A percentile compares a stretch with the other conserved stretches of the same genome.
phyloP scores from a whole-genome alignment of 2,113 vertebrate species.

The Prunella fulvescens region DNA sequence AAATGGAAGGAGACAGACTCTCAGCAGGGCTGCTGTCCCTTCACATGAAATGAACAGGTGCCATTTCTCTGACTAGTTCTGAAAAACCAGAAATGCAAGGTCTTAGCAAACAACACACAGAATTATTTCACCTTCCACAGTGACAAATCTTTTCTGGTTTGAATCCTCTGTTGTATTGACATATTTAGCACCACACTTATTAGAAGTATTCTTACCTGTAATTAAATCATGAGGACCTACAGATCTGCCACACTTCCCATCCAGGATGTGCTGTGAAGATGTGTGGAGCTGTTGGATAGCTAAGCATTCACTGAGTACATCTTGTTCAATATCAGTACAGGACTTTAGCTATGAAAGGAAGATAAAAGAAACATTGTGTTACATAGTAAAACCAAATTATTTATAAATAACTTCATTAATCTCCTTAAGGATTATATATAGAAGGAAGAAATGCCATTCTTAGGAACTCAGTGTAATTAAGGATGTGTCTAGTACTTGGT shows the following conservation, averaged over 20 bases:
- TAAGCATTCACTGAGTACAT: constrained; percentile 85
- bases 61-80: background rate
- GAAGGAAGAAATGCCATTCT: constrained; percentile 10
- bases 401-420: background rate
- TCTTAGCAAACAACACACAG: background rate
- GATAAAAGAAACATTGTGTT: constrained; percentile 60
- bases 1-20: background rate
- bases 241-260: constrained; percentile 80
- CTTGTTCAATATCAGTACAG: constrained; percentile 83
- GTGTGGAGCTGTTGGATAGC: constrained; percentile 86
- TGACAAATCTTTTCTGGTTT: background rate
- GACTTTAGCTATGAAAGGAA: constrained; percentile 78
- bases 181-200: background rate
- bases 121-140: background rate
- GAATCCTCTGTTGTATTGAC: background rate
- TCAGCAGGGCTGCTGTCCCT: background rate
- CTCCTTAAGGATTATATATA: background rate
- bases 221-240: constrained; percentile 84
- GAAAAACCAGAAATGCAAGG: background rate
- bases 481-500: background rate
- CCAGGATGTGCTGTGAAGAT: constrained; percentile 80
- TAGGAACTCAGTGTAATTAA: background rate
- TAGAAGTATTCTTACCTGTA: constrained; percentile 76
- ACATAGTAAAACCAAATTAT: constrained; percentile 4
- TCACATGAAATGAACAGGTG: background rate